These are phyloP conservation scores for Cyrtodaria siliqua DNA, from an alignment of 2,888 invertebrate genomes.

Conservation along the genomic window DNA sequence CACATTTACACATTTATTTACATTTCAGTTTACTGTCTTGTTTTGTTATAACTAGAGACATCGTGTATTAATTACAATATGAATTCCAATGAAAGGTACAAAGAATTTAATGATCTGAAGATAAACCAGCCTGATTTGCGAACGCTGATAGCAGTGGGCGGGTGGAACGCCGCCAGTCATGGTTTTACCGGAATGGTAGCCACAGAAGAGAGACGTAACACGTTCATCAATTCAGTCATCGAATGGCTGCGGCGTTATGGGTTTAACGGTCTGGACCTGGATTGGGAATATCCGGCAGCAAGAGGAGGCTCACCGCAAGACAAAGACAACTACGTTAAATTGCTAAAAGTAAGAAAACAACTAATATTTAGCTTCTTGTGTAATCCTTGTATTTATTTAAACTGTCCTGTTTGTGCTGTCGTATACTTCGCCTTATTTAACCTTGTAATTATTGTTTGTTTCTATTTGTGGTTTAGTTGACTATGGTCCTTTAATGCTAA, in stretches of 20 bases:
- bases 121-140: conserved; percentile 74
- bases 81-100: conserved; percentile 59
- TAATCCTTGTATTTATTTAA: too few relatives aligned
- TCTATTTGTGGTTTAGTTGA: too few relatives aligned
- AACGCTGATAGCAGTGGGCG: conserved; percentile 81
- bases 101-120: conserved; percentile 74
- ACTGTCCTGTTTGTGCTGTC: too few relatives aligned
- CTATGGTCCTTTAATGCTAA: too few relatives aligned
- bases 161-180: conserved; percentile 78
- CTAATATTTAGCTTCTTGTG: too few relatives aligned
- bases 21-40: too few relatives aligned
- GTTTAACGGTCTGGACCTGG: conserved; percentile 83
- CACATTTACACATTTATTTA: too few relatives aligned
- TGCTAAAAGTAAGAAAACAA: too few relatives aligned
- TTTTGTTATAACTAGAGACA: too few relatives aligned
- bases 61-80: too few relatives aligned
- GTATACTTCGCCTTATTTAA: too few relatives aligned
- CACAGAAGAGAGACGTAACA: conserved; percentile 48
- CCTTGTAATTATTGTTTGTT: too few relatives aligned
- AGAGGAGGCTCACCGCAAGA: conserved; percentile 77
- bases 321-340: conserved; percentile 70
- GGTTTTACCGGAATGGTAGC: conserved; percentile 76
- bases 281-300: conserved; percentile 82
- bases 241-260: conserved; percentile 68
- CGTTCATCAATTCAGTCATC: conserved; percentile 72